Conservation (phyloP, 2,888 invertebrate genomes). For the Agrochola litura region DNA sequence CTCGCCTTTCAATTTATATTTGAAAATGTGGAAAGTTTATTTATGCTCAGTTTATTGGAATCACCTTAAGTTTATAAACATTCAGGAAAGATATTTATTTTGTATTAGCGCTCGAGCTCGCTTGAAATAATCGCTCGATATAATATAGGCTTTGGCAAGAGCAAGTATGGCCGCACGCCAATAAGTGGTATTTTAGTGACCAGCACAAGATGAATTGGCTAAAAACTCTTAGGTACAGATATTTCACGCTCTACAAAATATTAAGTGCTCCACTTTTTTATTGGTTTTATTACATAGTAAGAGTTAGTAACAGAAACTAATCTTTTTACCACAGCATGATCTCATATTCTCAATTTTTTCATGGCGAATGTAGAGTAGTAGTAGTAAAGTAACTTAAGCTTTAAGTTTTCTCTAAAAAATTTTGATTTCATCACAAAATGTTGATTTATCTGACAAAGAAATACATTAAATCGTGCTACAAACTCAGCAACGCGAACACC, state of each 20-base stretch:
- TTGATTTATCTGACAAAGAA: not conserved
- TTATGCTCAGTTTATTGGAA: slow-evolving; percentile 64
- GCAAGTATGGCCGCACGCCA: slow-evolving; percentile 63
- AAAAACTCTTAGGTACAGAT: slow-evolving; percentile 49
- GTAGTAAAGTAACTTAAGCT: not conserved
- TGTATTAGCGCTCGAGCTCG: slow-evolving; percentile 7
- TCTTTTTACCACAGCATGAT: not conserved
- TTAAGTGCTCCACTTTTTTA: slow-evolving; percentile 11
- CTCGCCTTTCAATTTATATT: slow-evolving; percentile 77
- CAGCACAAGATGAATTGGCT: slow-evolving; percentile 57
- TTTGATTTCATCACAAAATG: not conserved
- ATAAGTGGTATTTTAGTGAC: slow-evolving; percentile 62
- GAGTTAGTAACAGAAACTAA: not conserved
- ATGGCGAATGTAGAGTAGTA: not conserved
- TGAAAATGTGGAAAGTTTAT: slow-evolving; percentile 76
- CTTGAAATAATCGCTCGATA: slow-evolving; percentile 40
- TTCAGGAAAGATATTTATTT: slow-evolving; percentile 28
- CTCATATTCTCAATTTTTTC: not conserved
- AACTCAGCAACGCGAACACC: not conserved
- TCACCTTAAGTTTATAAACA: slow-evolving; percentile 48
- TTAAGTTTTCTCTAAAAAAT: too few species aligned
- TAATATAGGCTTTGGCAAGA: slow-evolving; percentile 64
- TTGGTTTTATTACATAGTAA: slow-evolving; percentile 1
- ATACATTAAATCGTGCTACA: not conserved
- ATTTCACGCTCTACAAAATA: slow-evolving; percentile 40